Evolutionary conservation across 2,888 invertebrate genomes (phyloP), one percentile per base, ranked within the genome.

Genomic region (Atherix ibis): DNA sequence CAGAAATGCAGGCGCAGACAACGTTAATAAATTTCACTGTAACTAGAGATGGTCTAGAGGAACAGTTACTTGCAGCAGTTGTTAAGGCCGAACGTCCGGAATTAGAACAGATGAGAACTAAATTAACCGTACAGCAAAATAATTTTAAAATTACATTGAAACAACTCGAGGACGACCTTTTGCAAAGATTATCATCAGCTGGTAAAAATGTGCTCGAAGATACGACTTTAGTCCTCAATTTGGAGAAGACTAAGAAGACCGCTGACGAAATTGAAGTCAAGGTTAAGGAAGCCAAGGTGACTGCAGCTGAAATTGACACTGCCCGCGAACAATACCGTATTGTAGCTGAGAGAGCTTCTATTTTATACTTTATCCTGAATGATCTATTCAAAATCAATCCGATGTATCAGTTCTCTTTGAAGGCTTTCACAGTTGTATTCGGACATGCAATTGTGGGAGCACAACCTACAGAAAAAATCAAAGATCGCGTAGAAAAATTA

Each of bases 21-120:
- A 92, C 92, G 1, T 68, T 94, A 12, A 91, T 94, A 41, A 92
- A 94, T 62, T 94, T 94, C 50, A 92, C 92, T 2, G 92, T 94
- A 3, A 94, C 92, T 0, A 72, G 76, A 50, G 89, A 92, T 56
- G 92, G 88, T 56, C 65, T 94, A 12, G 94, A 94, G 56, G 92
- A 94, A 49, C 94, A 94, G 54, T 63, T 94, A 10, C 59, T 94
- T 17, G 92, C 88, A 5, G 89, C 88, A 58, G 92, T 94, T 5
- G 91, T 94, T 1, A 88, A 88, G 63, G 77, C 78, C 1, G 94
- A 94, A 58, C 68, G 92, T 41, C 91, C 92, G 0, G 92, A 94
- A 56, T 67, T 94, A 38, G 94, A 92, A 62, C 59, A 70, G 4
- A 66, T 82, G 35, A 81, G 91, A 49, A 69, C 82, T 0, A 75